Conservation (phyloP, 2,888 invertebrate species). For the Hirtodrosophila confusa region DNA sequence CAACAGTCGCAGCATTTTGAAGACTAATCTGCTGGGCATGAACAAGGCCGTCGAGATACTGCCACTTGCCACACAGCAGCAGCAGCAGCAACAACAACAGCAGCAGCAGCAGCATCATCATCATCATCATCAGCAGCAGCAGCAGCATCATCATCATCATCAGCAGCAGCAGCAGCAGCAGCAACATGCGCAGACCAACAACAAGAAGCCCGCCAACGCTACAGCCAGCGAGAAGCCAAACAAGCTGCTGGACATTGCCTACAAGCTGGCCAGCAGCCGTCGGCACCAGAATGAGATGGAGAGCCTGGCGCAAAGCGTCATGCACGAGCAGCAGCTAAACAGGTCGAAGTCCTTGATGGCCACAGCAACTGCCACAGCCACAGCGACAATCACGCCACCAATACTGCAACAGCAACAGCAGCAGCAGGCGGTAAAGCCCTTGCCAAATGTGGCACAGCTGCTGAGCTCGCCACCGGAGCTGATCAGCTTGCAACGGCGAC, state of each 20-base stretch:
- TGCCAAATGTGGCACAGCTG: conserved; percentile 53
- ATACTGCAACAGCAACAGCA: conserved; percentile 33
- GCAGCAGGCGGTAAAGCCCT: conserved; percentile 10
- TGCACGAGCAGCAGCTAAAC: no score
- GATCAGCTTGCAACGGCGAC: conserved; percentile 86
- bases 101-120: background rate
- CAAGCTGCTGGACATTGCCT: no score
- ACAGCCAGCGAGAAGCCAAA: no score
- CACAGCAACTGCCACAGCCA: conserved; percentile 1
- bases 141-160: conserved; percentile 26
- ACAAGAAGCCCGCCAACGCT: no score
- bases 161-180: conserved; percentile 4
- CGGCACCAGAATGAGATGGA: no score
- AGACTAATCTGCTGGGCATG: conserved; percentile 79
- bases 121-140: background rate
- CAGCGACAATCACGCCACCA: conserved; percentile 7
- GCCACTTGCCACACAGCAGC: conserved; percentile 63
- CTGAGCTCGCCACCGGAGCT: conserved; percentile 86
- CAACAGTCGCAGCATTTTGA: conserved; percentile 82
- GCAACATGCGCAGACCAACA: no score
- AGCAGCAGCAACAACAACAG: conserved; percentile 23
- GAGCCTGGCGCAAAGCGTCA: no score
- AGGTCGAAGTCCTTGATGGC: no score
- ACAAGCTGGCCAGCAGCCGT: no score
- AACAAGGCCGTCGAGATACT: conserved; percentile 81